A percentile compares a stretch with the other conserved stretches of the same genome.
Conservation (phyloP, 2,113 vertebrate species). For the Chinchilla lanigera region DNA sequence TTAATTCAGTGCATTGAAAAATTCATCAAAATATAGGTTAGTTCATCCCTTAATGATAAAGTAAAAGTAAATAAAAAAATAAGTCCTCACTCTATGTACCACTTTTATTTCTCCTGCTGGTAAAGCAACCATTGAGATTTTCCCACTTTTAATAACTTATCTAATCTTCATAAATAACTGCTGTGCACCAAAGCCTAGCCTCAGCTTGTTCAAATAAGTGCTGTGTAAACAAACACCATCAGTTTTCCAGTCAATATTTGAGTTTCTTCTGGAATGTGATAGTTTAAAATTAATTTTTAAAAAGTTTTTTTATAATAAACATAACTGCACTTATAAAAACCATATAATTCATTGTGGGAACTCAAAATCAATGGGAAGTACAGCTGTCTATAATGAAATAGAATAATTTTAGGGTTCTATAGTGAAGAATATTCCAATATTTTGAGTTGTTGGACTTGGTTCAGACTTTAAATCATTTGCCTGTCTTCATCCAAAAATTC, state of each 20-base stretch:
- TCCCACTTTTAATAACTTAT: slow-evolving; percentile 21
- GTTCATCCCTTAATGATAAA: neutral
- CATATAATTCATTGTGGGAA: neutral
- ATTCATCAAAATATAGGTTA: neutral
- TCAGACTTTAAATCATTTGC: slow-evolving; percentile 4
- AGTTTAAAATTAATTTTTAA: neutral
- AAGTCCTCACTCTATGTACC: neutral
- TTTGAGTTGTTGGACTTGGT: neutral
- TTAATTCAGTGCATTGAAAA: neutral
- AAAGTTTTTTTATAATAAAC: neutral
- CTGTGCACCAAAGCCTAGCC: slow-evolving; percentile 48
- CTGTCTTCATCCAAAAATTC: neutral
- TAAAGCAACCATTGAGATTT: neutral
- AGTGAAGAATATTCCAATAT: neutral
- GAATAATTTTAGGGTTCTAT: neutral
- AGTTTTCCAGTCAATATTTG: slow-evolving; percentile 12
- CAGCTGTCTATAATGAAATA: neutral
- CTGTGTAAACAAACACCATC: neutral
- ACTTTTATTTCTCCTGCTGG: neutral
- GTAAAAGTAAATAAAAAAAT: neutral
- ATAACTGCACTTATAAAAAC: neutral
- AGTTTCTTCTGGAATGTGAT: neutral
- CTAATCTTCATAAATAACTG: slow-evolving; percentile 60
- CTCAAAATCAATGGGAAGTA: neutral
- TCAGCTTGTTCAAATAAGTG: slow-evolving; percentile 38